Base-by-base conservation (phyloP, 2,113 vertebrate species). In the Oriolus oriolus region DNA sequence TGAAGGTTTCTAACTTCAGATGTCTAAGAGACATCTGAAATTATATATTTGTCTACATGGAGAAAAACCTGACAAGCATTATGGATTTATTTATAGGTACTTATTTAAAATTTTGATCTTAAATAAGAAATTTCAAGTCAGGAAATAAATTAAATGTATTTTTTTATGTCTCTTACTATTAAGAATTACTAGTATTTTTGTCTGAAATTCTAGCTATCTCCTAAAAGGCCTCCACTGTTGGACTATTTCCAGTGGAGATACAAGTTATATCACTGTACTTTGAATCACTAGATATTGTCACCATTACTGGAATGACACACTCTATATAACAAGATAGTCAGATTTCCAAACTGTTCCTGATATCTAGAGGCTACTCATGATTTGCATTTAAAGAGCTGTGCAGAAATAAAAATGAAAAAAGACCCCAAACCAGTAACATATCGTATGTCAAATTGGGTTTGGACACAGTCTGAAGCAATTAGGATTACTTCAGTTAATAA, bases 391-490 rank as follows among this genome's bases (percentile, higher is more conserved):
- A 93, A 93, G 45, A 96, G 45, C 71, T 78, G 19, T 71, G 33
- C 0, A 4, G 64, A 90, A 80, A 68, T 73, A 59, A 88, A 65
- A 57, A 71, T 57, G 19, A 4, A 63, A 90, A 95, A 79, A 23
- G 37, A 8, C 4, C 14, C 15, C 13, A 37, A 57, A 31, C 45
- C 12, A 86, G 45, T 41, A 81, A 65, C 15, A 53, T 69, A 81
- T 87, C 10, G 6, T 77, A 53, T 49, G 82, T 95, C 95, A 96
- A 84, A 78, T 21, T 73, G 27, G 82, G 27, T 87, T 96, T 96
- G 84, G 94, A 89, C 78, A 90, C 78, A 94, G 79, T 94, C 92
- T 97, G 69, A 95, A 90, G 84, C 57, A 94, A 94, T 93, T 95
- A 95, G 79, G 76, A 95, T 95, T 97, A 96, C 49, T 90, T 70